These are phyloP conservation scores for Hypomesus transpacificus DNA, from an alignment of 2,113 vertebrate genomes.

Conservation along the genomic window DNA sequence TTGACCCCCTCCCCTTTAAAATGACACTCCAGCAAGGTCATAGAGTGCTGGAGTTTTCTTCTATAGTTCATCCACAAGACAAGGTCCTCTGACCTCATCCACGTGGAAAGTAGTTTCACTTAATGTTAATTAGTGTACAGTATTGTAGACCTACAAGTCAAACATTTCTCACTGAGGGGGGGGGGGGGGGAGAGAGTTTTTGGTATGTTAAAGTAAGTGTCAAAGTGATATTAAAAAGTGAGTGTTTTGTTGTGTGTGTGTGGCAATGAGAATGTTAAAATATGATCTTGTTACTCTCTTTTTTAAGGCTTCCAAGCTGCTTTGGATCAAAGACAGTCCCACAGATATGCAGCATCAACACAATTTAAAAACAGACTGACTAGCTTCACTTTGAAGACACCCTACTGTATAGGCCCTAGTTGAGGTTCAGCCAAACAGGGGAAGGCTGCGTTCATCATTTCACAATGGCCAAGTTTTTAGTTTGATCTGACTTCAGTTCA, in stretches of 20 bases:
- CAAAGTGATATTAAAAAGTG: background rate
- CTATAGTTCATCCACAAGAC: too few relatives aligned
- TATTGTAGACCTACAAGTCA: too few relatives aligned
- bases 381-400: conserved; percentile 34
- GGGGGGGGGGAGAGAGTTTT: conserved; percentile 4
- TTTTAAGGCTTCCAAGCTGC: conserved; percentile 61
- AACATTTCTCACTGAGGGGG: too few relatives aligned
- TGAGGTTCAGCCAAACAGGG: conserved; percentile 38
- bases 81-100: too few relatives aligned
- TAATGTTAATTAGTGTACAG: too few relatives aligned
- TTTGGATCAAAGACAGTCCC: conserved; percentile 65
- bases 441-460: conserved; percentile 14
- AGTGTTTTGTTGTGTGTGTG: background rate
- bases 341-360: conserved; percentile 55
- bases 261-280: conserved; percentile 27
- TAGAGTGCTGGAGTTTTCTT: too few relatives aligned
- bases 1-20: too few relatives aligned
- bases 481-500: conserved; percentile 35
- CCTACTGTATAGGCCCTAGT: conserved; percentile 39
- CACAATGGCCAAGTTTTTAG: conserved; percentile 27
- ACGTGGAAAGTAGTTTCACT: too few relatives aligned
- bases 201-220: conserved; percentile 39
- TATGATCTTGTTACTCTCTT: conserved; percentile 43
- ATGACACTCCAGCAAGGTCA: too few relatives aligned
- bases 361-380: conserved; percentile 40